These are phyloP conservation scores for Drosophila nigricruria DNA, from an alignment of 2,888 invertebrate species.

Conservation along the genomic window DNA sequence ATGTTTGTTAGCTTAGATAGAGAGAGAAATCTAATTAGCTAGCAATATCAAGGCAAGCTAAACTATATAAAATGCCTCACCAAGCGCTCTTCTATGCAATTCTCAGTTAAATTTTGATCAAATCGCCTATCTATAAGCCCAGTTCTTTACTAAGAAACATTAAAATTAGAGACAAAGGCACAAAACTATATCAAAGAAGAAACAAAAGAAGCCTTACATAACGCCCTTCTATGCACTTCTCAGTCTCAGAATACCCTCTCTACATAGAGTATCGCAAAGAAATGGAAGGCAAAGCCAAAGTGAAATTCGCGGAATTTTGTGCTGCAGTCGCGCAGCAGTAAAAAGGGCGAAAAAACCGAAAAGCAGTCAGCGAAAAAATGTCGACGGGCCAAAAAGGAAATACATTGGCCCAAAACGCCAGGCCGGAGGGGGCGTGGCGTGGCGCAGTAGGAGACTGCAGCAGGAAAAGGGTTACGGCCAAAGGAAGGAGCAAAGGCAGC, in stretches of 20 bases:
- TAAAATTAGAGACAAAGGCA: neutral
- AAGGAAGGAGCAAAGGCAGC: neutral
- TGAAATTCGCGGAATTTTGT: constrained; percentile 76
- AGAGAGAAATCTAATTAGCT: neutral
- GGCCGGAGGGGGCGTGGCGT: neutral
- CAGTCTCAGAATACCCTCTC: neutral
- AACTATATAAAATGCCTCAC: neutral
- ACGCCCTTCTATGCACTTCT: neutral
- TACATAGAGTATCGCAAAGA: constrained; percentile 1
- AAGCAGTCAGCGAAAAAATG: constrained; percentile 64
- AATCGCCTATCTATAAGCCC: too few species aligned
- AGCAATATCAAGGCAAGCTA: neutral
- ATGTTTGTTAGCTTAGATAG: neutral
- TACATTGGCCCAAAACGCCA: constrained; percentile 43
- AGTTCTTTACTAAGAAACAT: too few species aligned
- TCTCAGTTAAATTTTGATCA: too few species aligned
- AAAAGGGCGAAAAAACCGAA: constrained; percentile 43
- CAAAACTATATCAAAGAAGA: too few species aligned
- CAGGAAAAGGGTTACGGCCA: constrained; percentile 11
- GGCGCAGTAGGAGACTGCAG: constrained; percentile 4
- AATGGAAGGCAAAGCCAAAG: constrained; percentile 47
- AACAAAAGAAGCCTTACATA: too few species aligned
- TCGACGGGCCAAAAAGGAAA: constrained; percentile 61
- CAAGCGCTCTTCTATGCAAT: neutral
- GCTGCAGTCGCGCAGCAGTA: constrained; percentile 78